Conservation (phyloP, 2,888 invertebrate genomes). For the Drosophila pegasa region DNA sequence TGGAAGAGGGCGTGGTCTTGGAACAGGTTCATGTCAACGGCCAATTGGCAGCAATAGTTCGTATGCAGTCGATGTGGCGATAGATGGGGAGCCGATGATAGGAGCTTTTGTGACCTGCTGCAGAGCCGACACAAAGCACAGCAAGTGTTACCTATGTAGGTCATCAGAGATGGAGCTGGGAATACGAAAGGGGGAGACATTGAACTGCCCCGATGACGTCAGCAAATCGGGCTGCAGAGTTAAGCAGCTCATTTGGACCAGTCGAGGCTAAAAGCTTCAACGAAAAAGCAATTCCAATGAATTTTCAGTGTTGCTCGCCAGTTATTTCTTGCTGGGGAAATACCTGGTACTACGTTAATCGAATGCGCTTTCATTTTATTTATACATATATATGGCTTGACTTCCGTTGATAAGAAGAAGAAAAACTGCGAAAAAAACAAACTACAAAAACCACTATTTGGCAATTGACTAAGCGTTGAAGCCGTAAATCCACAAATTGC, state of each 20-base stretch:
- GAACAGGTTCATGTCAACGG: conserved; percentile 21
- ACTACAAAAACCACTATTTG: conserved; percentile 53
- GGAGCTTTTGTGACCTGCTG: conserved; percentile 15
- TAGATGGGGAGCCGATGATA: conserved; percentile 20
- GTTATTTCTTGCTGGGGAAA: conserved; percentile 55
- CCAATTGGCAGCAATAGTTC: conserved; percentile 23
- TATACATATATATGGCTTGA: conserved; percentile 21
- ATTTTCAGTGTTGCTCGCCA: conserved; percentile 26
- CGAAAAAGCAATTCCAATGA: conserved; percentile 46
- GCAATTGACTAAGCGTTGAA: conserved; percentile 59
- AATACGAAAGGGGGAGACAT: conserved; percentile 1
- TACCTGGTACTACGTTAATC: conserved; percentile 45
- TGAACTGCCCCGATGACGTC: conserved; percentile 51
- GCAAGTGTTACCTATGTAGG: conserved; percentile 40
- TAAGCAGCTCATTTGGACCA: conserved; percentile 17
- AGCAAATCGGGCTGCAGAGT: conserved; percentile 28
- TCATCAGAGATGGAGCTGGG: conserved; percentile 7
- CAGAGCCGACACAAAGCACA: conserved; percentile 15
- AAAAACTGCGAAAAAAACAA: conserved; percentile 31
- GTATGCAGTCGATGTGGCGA: conserved; percentile 28
- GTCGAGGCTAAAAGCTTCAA: conserved; percentile 41
- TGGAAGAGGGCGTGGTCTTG: conserved; percentile 19
- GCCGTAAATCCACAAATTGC: conserved; percentile 66
- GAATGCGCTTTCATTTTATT: conserved; percentile 26
- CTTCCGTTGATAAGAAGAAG: conserved; percentile 63